Conservation (phyloP, 2,797 vertebrate species). For the Catharus ustulatus region DNA sequence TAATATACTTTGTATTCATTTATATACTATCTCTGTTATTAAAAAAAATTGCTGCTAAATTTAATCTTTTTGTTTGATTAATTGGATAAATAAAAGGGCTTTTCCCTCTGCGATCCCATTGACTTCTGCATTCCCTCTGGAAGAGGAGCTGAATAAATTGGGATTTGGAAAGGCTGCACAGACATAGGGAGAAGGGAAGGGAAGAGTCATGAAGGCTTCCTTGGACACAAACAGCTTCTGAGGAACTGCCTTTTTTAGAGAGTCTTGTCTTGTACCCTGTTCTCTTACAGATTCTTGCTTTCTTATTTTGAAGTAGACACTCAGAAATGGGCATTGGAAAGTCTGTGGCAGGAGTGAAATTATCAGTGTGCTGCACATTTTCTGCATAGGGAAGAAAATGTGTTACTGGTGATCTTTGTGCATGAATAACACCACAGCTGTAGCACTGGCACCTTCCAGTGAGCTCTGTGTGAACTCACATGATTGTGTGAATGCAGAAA, state of each 20-base stretch:
- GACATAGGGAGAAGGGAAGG: background rate
- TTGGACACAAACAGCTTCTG: background rate
- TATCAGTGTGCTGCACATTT: accelerated
- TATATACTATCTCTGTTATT: no score
- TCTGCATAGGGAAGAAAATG: no score
- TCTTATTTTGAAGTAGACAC: background rate
- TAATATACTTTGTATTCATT: no score
- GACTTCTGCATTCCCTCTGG: background rate
- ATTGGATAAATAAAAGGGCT: no score
- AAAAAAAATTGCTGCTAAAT: no score
- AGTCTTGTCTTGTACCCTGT: background rate
- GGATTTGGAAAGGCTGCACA: background rate
- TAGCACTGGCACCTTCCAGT: no score
- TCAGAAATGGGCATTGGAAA: background rate
- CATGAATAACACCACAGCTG: no score
- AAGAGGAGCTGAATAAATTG: background rate
- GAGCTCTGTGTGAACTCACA: background rate
- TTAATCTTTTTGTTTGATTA: no score
- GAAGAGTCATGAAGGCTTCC: background rate
- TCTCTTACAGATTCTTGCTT: background rate
- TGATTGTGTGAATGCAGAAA: background rate
- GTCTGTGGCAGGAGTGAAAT: background rate
- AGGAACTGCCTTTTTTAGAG: background rate
- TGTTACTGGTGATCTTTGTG: no score
- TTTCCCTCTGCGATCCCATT: background rate